Evolutionary conservation across 2,888 invertebrate species (phyloP).

Genomic region (Actias luna): DNA sequence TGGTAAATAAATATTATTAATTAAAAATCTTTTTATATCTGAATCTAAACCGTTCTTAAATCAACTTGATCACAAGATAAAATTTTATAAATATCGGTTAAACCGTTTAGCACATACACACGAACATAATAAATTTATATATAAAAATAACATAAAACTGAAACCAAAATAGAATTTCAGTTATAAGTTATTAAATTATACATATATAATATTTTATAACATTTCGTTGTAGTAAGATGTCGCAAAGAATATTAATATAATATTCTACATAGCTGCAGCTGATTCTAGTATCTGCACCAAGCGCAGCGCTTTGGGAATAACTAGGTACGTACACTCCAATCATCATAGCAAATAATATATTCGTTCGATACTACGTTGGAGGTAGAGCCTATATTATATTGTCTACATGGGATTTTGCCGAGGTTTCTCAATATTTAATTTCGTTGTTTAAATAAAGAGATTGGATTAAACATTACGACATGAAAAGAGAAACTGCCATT

Average conservation of each 20-base stretch:
- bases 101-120: too few relatives aligned
- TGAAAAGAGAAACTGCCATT: conserved; percentile 12
- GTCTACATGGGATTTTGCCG: conserved; percentile 30
- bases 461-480: conserved; percentile 49
- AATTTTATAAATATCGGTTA: too few relatives aligned
- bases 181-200: too few relatives aligned
- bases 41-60: too few relatives aligned
- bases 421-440: conserved; percentile 65
- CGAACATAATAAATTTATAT: too few relatives aligned
- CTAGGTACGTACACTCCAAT: conserved; percentile 52
- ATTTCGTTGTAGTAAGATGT: background rate
- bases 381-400: conserved; percentile 30
- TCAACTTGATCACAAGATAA: too few relatives aligned
- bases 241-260: background rate
- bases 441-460: conserved; percentile 68
- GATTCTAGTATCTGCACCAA: conserved; percentile 49
- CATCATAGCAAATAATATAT: conserved; percentile 67
- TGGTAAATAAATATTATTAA: too few relatives aligned
- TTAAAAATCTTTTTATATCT: too few relatives aligned
- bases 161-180: too few relatives aligned
- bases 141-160: too few relatives aligned
- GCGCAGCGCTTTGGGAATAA: conserved; percentile 69
- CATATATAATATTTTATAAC: background rate
- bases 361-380: conserved; percentile 33
- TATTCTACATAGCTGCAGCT: background rate